Evolutionary conservation across 1,140 invertebrate genomes (phyloP), one percentile per base, ranked within the genome.

Genomic region (Neodiprion lecontei): DNA sequence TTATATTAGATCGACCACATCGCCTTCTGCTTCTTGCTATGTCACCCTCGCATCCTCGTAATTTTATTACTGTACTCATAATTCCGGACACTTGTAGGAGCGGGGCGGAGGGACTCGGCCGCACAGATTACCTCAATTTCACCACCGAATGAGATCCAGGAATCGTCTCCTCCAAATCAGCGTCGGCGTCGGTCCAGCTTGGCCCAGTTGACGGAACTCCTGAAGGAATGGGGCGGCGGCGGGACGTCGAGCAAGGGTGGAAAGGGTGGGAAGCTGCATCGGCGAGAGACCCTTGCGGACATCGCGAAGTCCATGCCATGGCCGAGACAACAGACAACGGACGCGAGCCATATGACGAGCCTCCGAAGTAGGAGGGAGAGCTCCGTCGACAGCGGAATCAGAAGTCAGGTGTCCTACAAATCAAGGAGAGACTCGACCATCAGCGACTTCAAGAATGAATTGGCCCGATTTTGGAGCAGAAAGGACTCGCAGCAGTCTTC

Each of bases 61-160:
- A 40, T 40, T 40, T 40, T 40, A 40, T 40, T 40, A 40, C 28
- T 40, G 28, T 40, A 40, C 28, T 40, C 28, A 40, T 5, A 40
- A 40, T 40, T 40, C 28, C 28, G 28, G 28, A 40, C 28, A 40
- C 28, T 49, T 77, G 72, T 17, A 89, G 90, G 90, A 48, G 85
- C 90, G 75, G 95, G 94, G 74, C 90, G 96, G 69, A 90, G 96
- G 66, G 96, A 97, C 84, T 97, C 95, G 0, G 93, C 95, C 3
- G 95, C 96, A 1, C 96, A 97, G 86, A 96, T 97, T 79, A 94
- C 93, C 72, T 92, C 93, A 79, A 93, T 94, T 23, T 95, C 95
- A 11, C 95, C 95, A 40, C 95, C 95, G 67, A 94, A 90, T 70
- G 92, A 93, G 77, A 89, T 88, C 1, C 89, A 90, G 74, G 94